Percentiles rank a stretch among this genome's conserved stretches.
Conservation (phyloP, 2,113 vertebrate species). For the Cyphomyrus plagiostoma region DNA sequence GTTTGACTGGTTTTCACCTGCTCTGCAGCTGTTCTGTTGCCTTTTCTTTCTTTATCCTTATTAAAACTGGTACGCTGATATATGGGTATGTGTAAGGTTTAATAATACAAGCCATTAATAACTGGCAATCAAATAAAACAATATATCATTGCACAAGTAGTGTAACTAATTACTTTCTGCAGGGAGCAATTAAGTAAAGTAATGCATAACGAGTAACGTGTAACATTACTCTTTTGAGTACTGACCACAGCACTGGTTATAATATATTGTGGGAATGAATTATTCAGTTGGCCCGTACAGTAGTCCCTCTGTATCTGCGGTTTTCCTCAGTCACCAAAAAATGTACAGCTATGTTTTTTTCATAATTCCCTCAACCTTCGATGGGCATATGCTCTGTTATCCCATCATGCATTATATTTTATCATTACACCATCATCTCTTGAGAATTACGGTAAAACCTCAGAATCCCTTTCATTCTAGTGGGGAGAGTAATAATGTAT, state of each 20-base stretch:
- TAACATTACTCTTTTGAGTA: neutral
- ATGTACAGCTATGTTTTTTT: too few relatives aligned
- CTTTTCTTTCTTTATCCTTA: neutral
- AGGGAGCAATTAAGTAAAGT: neutral
- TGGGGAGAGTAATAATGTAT: too few relatives aligned
- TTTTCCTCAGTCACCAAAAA: too few relatives aligned
- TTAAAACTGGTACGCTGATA: neutral
- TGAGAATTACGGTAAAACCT: too few relatives aligned
- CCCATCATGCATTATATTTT: too few relatives aligned
- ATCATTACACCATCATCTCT: too few relatives aligned
- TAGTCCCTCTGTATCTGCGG: too few relatives aligned
- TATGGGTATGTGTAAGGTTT: neutral
- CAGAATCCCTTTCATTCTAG: too few relatives aligned
- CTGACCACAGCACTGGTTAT: neutral
- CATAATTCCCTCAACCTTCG: too few relatives aligned
- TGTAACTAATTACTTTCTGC: neutral
- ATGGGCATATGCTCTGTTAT: too few relatives aligned
- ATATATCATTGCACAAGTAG: neutral
- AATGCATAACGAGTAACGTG: neutral
- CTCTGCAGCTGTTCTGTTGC: neutral
- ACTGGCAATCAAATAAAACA: neutral
- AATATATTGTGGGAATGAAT: neutral
- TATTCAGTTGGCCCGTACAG: too few relatives aligned
- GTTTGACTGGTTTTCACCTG: neutral
- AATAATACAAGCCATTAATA: neutral